Evolutionary conservation across 2,888 invertebrate genomes (phyloP), one percentile per base, ranked within the genome.

Genomic region (Coremacera marginata): DNA sequence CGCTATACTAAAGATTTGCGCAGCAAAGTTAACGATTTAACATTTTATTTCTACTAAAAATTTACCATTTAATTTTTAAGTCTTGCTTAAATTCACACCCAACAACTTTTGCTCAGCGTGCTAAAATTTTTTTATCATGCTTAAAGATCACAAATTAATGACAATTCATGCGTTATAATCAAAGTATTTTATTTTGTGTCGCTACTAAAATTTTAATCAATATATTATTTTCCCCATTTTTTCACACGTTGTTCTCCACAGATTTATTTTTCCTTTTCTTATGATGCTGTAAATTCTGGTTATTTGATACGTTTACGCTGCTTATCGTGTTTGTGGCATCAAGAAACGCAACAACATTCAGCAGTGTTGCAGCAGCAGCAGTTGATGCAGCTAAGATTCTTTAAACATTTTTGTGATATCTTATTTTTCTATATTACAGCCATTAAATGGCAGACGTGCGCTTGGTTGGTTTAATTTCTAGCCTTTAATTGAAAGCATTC

Each of bases 241-340:
- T 70, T 52, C 11, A 55, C n/a, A 44, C 44, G 44, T 44, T 44
- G 44, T 44, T 11, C 11, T 11, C 3, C 44, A 44, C 11, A 44
- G 44, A 11, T 44, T 44, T 11, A 11, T 34, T 55, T 70, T 52
- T 31, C 7, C 22, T n/a, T 52, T 16, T 5, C 51, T 68, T 68
- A 2, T 44, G 68, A 25, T 25, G 68, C 68, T 49, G 19, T 9
- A 14, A 63, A 31, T 34, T 11, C 22, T 51, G 49, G 68, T 44
- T 44, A 49, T 51, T 49, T 25, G 68, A 68, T 68, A 63, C 34
- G 4, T 34, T 63, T 51, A 3, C 22, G 5, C 19, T 7, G 68
- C n/a, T 68, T 51, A 68, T 68, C 68, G 25, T 16, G 44, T 11
- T 16, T 19, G 25, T 22, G 68, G 68, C 49, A 68, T 49, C 68